phyloP scores from a whole-genome alignment of 2,888 invertebrate genomes.

The Ecliptopera silaceata region DNA sequence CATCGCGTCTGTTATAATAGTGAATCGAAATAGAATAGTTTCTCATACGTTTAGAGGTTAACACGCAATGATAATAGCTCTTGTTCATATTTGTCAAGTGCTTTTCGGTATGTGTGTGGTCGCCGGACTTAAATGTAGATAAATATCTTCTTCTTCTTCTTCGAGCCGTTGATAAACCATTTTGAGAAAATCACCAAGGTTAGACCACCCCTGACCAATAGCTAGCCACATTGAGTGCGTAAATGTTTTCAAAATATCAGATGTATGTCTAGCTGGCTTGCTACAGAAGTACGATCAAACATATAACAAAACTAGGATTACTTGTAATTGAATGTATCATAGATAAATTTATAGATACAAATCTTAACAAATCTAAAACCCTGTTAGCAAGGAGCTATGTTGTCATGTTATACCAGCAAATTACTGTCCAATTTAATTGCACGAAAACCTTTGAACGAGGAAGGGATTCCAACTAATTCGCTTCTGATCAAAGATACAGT shows the following conservation, averaged over 20 bases:
- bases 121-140: no score
- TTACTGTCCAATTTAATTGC: conserved; percentile 21
- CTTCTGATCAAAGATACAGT: conserved; percentile 18
- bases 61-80: not conserved
- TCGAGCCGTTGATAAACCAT: no score
- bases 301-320: no score
- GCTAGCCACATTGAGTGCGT: no score
- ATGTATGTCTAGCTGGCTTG: no score
- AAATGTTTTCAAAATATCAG: no score
- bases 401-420: conserved; percentile 9
- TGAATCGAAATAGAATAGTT: conserved; percentile 26
- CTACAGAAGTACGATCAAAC: no score
- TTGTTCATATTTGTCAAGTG: not conserved
- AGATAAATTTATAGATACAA: not conserved
- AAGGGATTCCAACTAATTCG: conserved; percentile 23
- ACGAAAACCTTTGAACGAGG: conserved; percentile 27
- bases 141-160: no score
- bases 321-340: not conserved
- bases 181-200: no score
- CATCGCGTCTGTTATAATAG: conserved; percentile 27
- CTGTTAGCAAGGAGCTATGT: not conserved
- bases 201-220: no score
- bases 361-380: not conserved
- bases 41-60: not conserved
- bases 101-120: not conserved